Conservation (phyloP, 2,113 vertebrate species). For the Myodes glareolus region DNA sequence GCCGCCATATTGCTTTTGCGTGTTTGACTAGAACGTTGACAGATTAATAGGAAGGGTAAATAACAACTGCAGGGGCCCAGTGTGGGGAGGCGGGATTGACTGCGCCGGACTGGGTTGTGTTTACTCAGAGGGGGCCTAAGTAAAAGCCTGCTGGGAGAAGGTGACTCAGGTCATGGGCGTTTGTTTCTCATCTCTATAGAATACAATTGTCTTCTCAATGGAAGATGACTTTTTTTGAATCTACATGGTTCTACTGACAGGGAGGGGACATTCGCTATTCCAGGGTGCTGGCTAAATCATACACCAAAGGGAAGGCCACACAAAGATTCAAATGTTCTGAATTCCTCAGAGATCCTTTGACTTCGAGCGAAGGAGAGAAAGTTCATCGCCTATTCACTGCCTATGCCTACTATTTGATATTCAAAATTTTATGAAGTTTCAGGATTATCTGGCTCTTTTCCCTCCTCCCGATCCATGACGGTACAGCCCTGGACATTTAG, state of each 20-base stretch:
- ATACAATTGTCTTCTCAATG: constrained; percentile 91
- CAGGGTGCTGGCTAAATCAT: constrained; percentile 78
- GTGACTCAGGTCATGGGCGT: constrained; percentile 91
- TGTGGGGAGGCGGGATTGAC: constrained; percentile 88
- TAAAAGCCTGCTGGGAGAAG: constrained; percentile 90
- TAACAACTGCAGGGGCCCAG: constrained; percentile 87
- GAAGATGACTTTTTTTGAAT: constrained; percentile 89
- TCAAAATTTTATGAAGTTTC: constrained; percentile 48
- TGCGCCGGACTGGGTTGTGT: constrained; percentile 88
- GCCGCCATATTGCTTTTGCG: constrained; percentile 92
- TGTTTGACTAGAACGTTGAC: constrained; percentile 94
- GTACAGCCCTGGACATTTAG: not conserved
- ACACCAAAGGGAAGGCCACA: constrained; percentile 77
- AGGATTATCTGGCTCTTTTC: constrained; percentile 1
- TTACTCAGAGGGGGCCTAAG: constrained; percentile 89
- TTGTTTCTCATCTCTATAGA: constrained; percentile 91
- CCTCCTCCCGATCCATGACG: not conserved
- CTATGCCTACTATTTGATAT: not conserved
- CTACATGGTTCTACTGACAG: constrained; percentile 81
- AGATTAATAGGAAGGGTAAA: constrained; percentile 98
- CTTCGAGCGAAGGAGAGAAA: constrained; percentile 10
- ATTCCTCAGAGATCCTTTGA: constrained; percentile 24
- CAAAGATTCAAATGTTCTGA: constrained; percentile 64
- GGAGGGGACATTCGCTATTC: constrained; percentile 83
- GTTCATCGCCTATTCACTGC: not conserved